Percentiles rank a stretch among this genome's conserved stretches.
These are phyloP conservation scores for Mellilla xanthometata DNA, from an alignment of 2,888 invertebrate species.

Conservation along the genomic window DNA sequence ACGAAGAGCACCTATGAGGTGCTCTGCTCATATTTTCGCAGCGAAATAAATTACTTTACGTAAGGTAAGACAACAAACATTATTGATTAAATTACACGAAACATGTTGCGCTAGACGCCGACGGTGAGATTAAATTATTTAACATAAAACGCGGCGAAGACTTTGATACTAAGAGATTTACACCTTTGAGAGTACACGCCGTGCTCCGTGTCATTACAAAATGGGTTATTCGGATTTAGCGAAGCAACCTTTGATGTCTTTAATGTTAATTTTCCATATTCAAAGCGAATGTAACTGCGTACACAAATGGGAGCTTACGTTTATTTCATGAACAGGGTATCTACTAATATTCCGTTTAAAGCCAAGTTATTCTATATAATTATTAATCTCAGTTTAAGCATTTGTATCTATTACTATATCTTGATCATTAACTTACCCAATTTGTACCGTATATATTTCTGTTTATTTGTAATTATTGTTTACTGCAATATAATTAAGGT, in stretches of 20 bases:
- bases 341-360: background rate
- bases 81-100: constrained; percentile 66
- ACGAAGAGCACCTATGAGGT: no score
- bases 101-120: constrained; percentile 56
- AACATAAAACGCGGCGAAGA: constrained; percentile 57
- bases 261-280: constrained; percentile 27
- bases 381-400: no score
- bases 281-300: constrained; percentile 38
- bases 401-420: no score
- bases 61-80: constrained; percentile 49
- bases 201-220: constrained; percentile 50
- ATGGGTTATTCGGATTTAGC: constrained; percentile 45
- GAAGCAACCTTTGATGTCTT: constrained; percentile 47
- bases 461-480: no score
- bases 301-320: constrained; percentile 8
- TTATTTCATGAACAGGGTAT: constrained; percentile 10
- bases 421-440: no score
- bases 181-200: constrained; percentile 47
- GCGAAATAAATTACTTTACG: constrained; percentile 47
- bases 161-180: constrained; percentile 60
- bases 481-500: no score
- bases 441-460: no score
- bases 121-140: constrained; percentile 65
- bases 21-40: constrained; percentile 39
- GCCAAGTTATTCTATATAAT: no score